Percentiles rank a stretch among this genome's conserved stretches.
These are phyloP conservation scores for Pterophyllum scalare DNA, from an alignment of 2,113 vertebrate species.

Conservation along the genomic window DNA sequence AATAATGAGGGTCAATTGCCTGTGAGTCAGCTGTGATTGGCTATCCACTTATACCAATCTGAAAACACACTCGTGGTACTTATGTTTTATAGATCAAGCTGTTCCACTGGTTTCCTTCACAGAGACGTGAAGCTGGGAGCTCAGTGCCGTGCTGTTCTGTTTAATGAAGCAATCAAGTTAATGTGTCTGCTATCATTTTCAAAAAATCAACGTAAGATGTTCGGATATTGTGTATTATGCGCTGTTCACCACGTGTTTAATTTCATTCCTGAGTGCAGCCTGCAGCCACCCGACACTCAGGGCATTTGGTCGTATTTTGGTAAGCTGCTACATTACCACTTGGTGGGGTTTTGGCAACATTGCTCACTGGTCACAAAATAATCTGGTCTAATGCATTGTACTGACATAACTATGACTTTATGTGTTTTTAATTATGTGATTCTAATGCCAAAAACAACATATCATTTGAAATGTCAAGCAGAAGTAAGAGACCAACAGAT, in stretches of 20 bases:
- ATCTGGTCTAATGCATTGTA: not conserved
- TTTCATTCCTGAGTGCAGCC: not conserved
- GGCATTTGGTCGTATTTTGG: not conserved
- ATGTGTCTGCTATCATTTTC: not conserved
- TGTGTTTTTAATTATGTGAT: not conserved
- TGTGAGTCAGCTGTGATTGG: not conserved
- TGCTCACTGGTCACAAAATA: not conserved
- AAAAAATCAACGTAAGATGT: not conserved
- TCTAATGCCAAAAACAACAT: not conserved
- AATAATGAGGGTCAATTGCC: constrained; percentile 12
- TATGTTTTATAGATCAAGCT: not conserved
- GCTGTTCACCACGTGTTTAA: not conserved
- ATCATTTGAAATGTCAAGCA: not conserved
- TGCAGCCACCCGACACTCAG: not conserved
- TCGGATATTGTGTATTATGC: not conserved
- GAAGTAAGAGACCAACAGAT: no score
- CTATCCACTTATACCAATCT: not conserved
- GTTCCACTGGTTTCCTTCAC: not conserved
- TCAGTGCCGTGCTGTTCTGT: not conserved
- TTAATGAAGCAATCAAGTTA: not conserved
- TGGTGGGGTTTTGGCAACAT: not conserved
- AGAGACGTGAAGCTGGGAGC: not conserved
- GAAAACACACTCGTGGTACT: not conserved
- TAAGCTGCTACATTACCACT: not conserved
- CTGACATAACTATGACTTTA: not conserved